Evolutionary conservation across 2,113 vertebrate genomes (phyloP), one percentile per base, ranked within the genome.

Genomic region (Perca flavescens): DNA sequence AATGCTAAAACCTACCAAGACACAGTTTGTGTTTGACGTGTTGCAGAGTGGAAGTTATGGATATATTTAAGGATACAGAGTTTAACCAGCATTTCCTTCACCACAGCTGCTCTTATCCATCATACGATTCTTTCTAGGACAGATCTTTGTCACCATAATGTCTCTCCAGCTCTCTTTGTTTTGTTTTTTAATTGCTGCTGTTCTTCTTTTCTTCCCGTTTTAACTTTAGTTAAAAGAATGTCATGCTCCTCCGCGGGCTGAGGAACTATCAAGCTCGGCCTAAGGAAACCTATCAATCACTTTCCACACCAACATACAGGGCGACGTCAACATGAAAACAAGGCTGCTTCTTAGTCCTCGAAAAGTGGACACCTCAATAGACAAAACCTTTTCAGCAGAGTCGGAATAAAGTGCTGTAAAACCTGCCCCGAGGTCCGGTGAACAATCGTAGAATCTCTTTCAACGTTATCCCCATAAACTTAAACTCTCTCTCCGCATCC

Each of bases 261-360:
- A 74, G 49, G 82, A 83, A 86, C 62, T 68, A 78, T 77, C 68
- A 40, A 25, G 49, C 56, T 49, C 25, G 3, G 71, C 25, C 40
- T 73, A 1, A 68, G 61, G 75, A 73, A 88, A 63, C 62, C 21
- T 80, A 74, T 74, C 40, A 70, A 82, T 36, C 40, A 43, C 40
- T 43, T 43, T 10, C 57, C 21, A 49, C 58, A 36, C 16, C 34
- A 63, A 60, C 16, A 79, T 28, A 40, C 64, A 74, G 70, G 16
- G 47, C 49, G 83, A 73, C 60, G 52, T 63, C 71, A 58, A 62
- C n/a, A 25, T 65, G 19, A 69, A 79, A 82, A 57, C 17, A 25
- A 61, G 11, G 25, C 60, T 25, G 16, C 36, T 80, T 52, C 62
- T 57, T 34, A 71, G 54, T 58, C 40, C 19, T 63, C 6, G 12